Evolutionary conservation across 2,797 vertebrate genomes (phyloP).

Genomic region (Syndactyla subalaris): DNA sequence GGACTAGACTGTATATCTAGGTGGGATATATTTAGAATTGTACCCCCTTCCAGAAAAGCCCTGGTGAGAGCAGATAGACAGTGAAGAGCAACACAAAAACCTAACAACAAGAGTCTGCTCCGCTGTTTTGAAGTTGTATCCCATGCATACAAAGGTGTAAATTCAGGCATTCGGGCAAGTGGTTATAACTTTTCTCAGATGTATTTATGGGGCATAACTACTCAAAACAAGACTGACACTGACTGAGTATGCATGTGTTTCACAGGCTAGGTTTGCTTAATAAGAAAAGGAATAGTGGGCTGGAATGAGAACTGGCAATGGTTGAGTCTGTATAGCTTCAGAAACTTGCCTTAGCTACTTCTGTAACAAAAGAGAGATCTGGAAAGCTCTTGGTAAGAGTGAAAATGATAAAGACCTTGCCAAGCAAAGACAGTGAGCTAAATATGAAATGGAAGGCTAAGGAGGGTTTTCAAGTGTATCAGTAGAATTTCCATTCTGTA

Average conservation of each 20-base stretch:
- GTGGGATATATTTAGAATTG: not conserved
- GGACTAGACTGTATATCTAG: not conserved
- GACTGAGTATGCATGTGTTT: not conserved
- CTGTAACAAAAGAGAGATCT: not conserved
- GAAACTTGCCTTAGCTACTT: not conserved
- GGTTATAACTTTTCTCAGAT: not conserved
- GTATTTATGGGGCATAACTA: not conserved
- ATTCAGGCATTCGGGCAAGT: not conserved
- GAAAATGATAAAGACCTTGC: not conserved
- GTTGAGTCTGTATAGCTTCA: not conserved
- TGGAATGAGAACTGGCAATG: not conserved
- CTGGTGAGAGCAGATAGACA: not conserved
- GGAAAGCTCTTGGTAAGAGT: not conserved
- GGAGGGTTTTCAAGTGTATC: not conserved
- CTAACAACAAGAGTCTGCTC: not conserved
- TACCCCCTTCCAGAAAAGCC: not conserved
- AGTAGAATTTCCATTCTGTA: not conserved
- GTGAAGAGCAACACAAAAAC: not conserved
- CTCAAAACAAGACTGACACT: not conserved
- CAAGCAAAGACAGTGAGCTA: not conserved
- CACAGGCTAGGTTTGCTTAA: not conserved
- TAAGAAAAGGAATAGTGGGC: not conserved
- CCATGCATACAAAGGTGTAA: not conserved
- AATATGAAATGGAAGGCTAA: not conserved
- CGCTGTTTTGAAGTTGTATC: not conserved